These are phyloP conservation scores for Peromyscus eremicus DNA, from an alignment of 2,797 vertebrate species.

Conservation along the genomic window DNA sequence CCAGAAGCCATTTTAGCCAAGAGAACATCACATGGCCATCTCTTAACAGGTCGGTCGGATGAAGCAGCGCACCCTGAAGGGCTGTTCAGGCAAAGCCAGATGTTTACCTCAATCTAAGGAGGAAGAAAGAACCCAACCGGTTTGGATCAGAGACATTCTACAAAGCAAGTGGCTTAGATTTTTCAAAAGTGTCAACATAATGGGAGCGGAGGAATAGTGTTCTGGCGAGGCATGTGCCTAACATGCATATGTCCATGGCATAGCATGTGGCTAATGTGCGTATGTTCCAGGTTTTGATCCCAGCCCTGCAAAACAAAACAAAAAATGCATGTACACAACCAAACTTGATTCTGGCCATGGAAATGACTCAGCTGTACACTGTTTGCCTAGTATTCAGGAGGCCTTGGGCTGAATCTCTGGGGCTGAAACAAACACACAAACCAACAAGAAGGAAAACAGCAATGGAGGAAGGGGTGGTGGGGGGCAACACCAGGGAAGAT, in stretches of 20 bases:
- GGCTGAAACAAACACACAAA: background rate
- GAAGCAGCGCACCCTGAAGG: accelerated
- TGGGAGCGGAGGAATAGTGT: background rate
- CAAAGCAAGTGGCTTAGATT: background rate
- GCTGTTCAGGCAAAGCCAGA: background rate
- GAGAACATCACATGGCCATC: background rate
- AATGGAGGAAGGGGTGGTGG: background rate
- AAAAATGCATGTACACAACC: background rate
- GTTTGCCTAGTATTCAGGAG: background rate
- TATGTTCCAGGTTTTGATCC: background rate
- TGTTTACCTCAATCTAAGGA: background rate
- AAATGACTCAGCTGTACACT: background rate
- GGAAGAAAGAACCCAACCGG: background rate
- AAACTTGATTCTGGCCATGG: background rate
- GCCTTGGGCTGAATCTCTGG: background rate
- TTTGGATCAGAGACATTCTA: background rate
- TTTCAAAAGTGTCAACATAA: background rate
- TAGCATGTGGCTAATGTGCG: background rate
- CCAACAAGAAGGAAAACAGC: background rate
- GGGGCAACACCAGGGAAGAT: background rate
- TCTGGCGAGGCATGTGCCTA: background rate
- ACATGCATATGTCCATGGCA: background rate
- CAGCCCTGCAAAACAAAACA: background rate
- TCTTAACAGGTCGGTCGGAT: background rate
- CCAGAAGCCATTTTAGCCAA: background rate